phyloP scores from a whole-genome alignment of 1,140 invertebrate species.

The Lanistes nyassanus region DNA sequence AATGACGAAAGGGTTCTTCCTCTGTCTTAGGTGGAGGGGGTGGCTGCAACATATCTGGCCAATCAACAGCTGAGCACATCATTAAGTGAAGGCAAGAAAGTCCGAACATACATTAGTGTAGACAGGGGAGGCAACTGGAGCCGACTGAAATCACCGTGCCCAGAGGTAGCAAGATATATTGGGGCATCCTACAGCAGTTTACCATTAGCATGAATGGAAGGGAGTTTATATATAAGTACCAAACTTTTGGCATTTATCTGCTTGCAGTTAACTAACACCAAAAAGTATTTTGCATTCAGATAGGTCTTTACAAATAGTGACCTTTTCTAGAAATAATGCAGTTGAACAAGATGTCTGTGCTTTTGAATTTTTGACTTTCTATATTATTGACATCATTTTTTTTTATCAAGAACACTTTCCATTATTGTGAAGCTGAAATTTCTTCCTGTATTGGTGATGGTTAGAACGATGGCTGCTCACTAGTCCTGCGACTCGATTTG shows the following conservation, averaged over 20 bases:
- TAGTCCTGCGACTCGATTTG: conserved; percentile 88
- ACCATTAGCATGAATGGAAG: background rate
- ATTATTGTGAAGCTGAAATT: background rate
- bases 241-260: too few relatives aligned
- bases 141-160: conserved; percentile 74
- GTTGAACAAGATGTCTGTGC: background rate
- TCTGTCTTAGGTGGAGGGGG: conserved; percentile 76
- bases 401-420: background rate
- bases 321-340: background rate
- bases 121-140: conserved; percentile 88
- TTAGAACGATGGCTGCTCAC: conserved; percentile 73
- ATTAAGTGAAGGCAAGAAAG: background rate
- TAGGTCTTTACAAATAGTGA: background rate
- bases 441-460: conserved; percentile 16
- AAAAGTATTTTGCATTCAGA: background rate
- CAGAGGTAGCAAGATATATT: conserved; percentile 48
- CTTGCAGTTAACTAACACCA: too few relatives aligned
- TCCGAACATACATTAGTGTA: conserved; percentile 81
- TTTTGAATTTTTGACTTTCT: background rate
- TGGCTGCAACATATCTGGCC: conserved; percentile 87
- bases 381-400: background rate
- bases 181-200: background rate
- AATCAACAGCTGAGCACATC: conserved; percentile 71
- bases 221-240: too few relatives aligned
- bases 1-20: background rate